Conservation (phyloP, 1,140 invertebrate genomes). For the Trichoplusia ni region DNA sequence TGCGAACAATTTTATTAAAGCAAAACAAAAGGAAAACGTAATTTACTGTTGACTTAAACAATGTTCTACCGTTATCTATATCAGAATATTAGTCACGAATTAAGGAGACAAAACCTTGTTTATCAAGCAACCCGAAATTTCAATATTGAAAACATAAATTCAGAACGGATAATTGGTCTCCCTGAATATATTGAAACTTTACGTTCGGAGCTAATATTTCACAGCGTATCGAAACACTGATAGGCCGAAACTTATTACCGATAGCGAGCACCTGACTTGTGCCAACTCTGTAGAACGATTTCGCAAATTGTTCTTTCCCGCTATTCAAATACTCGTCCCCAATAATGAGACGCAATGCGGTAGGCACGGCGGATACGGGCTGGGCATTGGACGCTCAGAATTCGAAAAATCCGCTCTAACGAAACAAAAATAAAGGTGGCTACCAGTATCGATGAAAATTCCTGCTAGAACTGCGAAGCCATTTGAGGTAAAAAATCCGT, state of each 20-base stretch:
- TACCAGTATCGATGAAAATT: constrained; percentile 10
- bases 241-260: constrained; percentile 39
- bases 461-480: background rate
- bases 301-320: constrained; percentile 30
- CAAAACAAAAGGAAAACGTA: too few species aligned
- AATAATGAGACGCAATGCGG: constrained; percentile 63
- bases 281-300: constrained; percentile 36
- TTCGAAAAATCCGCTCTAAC: constrained; percentile 11
- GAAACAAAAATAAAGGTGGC: constrained; percentile 2
- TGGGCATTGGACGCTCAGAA: constrained; percentile 1
- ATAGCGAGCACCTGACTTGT: constrained; percentile 44
- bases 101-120: too few species aligned
- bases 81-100: too few species aligned
- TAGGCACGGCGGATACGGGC: constrained; percentile 34
- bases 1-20: too few species aligned
- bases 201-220: constrained; percentile 31
- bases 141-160: too few species aligned
- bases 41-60: too few species aligned
- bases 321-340: constrained; percentile 39
- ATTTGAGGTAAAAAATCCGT: background rate
- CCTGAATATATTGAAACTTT: background rate
- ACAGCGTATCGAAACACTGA: constrained; percentile 36
- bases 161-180: too few species aligned
- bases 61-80: too few species aligned
- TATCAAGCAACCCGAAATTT: too few species aligned